Percentiles rank a stretch among this genome's conserved stretches.
phyloP scores from a whole-genome alignment of 2,113 vertebrate genomes.

The Pterocles orientalis region DNA sequence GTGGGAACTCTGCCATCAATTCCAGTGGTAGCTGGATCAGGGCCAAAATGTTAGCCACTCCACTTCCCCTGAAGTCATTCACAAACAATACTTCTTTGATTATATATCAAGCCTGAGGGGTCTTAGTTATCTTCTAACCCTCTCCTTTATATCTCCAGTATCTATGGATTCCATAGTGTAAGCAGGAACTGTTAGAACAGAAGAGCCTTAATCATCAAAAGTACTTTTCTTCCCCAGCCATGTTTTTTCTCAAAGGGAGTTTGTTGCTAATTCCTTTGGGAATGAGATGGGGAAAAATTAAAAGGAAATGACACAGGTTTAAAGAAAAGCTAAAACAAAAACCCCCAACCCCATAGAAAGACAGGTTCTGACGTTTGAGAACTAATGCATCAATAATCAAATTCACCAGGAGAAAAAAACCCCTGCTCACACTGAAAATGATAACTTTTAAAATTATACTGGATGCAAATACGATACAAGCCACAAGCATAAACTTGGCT shows the following conservation, averaged over 20 bases:
- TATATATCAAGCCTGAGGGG: conserved; percentile 40
- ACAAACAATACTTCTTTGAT: conserved; percentile 65
- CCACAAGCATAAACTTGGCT: neutral
- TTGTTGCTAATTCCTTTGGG: conserved; percentile 50
- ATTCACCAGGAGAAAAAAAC: neutral
- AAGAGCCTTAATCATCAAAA: conserved; percentile 55
- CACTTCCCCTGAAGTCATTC: conserved; percentile 53
- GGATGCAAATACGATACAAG: neutral
- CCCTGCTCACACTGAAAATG: neutral
- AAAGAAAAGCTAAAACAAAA: neutral
- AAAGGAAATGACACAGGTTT: conserved; percentile 47
- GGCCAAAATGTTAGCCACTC: conserved; percentile 49
- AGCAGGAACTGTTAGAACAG: conserved; percentile 59
- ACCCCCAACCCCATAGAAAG: neutral
- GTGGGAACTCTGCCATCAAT: conserved; percentile 39
- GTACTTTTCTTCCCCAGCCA: conserved; percentile 40
- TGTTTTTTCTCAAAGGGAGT: conserved; percentile 53
- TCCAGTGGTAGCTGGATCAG: neutral
- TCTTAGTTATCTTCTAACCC: conserved; percentile 50
- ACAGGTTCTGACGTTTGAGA: neutral
- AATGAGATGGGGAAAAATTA: neutral
- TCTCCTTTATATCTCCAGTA: conserved; percentile 39
- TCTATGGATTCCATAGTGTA: conserved; percentile 55
- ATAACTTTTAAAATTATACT: neutral
- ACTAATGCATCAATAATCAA: neutral